These are phyloP conservation scores for Leucoptera coffeella DNA, from an alignment of 2,888 invertebrate genomes.

Conservation along the genomic window DNA sequence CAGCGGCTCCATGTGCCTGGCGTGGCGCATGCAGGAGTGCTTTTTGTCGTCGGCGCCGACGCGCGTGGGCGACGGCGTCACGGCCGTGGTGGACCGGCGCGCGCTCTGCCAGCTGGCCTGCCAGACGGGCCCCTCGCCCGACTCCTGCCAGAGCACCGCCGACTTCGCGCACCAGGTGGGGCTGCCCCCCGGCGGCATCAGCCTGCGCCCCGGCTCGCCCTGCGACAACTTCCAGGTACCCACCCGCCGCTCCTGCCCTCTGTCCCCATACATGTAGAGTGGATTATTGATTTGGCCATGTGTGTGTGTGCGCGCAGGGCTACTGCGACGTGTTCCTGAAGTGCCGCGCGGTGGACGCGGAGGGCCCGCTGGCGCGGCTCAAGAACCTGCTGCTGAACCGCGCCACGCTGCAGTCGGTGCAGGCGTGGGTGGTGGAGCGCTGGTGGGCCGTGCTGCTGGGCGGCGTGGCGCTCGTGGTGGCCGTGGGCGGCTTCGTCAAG, in stretches of 20 bases:
- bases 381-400: slow-evolving; percentile 93
- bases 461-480: slow-evolving; percentile 84
- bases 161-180: slow-evolving; percentile 73
- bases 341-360: slow-evolving; percentile 97
- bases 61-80: slow-evolving; percentile 33
- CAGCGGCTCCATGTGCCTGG: slow-evolving; percentile 89
- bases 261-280: no score
- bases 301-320: no score
- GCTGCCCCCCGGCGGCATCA: slow-evolving; percentile 74
- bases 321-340: slow-evolving; percentile 99
- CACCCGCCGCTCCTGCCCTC: no score
- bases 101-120: slow-evolving; percentile 96
- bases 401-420: slow-evolving; percentile 79
- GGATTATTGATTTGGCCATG: no score
- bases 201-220: slow-evolving; percentile 90
- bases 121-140: slow-evolving; percentile 69
- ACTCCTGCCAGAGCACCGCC: slow-evolving; percentile 78
- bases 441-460: slow-evolving; percentile 95
- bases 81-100: slow-evolving; percentile 68
- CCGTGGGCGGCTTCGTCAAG: slow-evolving; percentile 98
- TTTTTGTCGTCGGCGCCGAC: slow-evolving; percentile 79
- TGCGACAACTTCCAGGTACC: slow-evolving; percentile 96
- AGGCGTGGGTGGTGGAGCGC: slow-evolving; percentile 90
- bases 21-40: slow-evolving; percentile 92
- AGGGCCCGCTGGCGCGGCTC: slow-evolving; percentile 92